Evolutionary conservation across 2,113 vertebrate species (phyloP).

Genomic region (Peucedramus taeniatus): DNA sequence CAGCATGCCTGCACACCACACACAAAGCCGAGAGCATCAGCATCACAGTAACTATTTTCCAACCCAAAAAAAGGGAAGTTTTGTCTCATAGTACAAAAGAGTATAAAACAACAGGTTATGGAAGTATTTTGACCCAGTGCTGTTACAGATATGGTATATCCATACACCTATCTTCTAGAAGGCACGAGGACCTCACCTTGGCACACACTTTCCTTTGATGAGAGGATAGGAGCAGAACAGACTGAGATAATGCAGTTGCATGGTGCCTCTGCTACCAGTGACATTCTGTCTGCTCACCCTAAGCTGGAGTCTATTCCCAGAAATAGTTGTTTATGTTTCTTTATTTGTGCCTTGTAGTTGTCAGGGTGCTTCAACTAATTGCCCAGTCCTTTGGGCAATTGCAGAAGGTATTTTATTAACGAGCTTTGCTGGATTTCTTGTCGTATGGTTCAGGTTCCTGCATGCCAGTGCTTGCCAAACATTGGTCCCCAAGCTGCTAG

Average conservation of each 20-base stretch:
- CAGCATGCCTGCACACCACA: background rate
- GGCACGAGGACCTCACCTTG: background rate
- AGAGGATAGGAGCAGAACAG: background rate
- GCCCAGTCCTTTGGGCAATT: background rate
- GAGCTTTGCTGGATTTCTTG: background rate
- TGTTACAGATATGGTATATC: background rate
- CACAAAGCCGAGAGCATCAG: background rate
- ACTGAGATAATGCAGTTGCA: background rate
- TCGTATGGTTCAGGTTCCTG: background rate
- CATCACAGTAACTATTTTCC: background rate
- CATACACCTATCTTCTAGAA: background rate
- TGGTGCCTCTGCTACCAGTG: background rate
- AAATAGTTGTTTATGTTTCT: background rate
- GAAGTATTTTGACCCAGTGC: background rate
- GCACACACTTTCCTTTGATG: background rate
- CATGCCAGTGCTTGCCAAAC: background rate
- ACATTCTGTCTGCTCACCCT: background rate
- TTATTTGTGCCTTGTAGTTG: background rate
- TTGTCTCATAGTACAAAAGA: background rate
- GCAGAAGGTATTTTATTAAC: background rate
- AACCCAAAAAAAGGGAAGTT: background rate
- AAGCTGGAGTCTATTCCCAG: background rate
- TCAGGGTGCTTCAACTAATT: background rate
- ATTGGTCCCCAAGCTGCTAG: background rate
- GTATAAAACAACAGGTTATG: background rate